Evolutionary conservation across 37 sponge, comb jelly and placozoan genomes (phyloP).

Genomic region (Crambe crambe): DNA sequence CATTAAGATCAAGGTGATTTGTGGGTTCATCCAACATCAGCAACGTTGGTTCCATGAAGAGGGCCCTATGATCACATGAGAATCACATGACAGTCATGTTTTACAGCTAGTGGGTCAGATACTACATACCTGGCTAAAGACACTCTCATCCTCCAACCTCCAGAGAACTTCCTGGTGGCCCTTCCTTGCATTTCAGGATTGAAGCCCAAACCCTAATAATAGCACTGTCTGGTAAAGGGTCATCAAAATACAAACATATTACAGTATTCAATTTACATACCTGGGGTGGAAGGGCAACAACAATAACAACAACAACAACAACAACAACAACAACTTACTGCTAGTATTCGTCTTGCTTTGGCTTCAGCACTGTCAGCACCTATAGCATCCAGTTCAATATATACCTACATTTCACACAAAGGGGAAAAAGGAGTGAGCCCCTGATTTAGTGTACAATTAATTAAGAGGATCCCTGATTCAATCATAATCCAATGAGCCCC

Average conservation of each 20-base stretch:
- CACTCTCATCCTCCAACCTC: conserved; percentile 99
- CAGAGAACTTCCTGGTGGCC: conserved; percentile 91
- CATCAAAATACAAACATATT: neutral
- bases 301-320: neutral
- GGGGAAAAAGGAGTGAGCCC: too few species aligned
- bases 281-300: neutral
- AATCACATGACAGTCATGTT: neutral
- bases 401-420: too few species aligned
- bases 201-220: conserved; percentile 88
- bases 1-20: conserved; percentile 98
- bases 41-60: conserved; percentile 98
- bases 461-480: too few species aligned
- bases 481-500: too few species aligned
- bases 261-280: too few species aligned
- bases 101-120: neutral
- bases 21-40: conserved; percentile 99
- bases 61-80: conserved; percentile 65
- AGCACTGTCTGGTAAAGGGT: neutral
- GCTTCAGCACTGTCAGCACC: conserved; percentile 94
- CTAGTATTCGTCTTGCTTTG: conserved; percentile 89
- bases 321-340: conserved; percentile 43
- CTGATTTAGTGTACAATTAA: too few species aligned
- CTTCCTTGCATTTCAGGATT: conserved; percentile 95
- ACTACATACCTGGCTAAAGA: conserved; percentile 91
- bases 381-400: conserved; percentile 91